A percentile compares a stretch with the other conserved stretches of the same genome.
phyloP scores from a whole-genome alignment of 2,888 invertebrate species.

The Parascotia fuliginaria region DNA sequence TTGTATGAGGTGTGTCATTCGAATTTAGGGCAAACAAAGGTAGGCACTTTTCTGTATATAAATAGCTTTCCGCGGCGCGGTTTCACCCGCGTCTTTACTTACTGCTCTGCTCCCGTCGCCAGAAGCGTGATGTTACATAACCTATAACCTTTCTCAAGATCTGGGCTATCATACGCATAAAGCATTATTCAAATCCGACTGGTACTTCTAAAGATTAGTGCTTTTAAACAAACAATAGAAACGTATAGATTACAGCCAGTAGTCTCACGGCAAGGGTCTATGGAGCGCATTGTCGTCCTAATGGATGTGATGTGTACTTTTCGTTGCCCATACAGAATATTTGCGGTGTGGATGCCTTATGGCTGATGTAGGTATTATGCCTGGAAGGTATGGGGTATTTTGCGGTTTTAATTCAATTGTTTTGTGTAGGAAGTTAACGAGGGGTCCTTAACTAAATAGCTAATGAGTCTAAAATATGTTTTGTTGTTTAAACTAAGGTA shows the following conservation, averaged over 20 bases:
- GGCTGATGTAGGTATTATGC: constrained; percentile 3
- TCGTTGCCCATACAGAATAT: constrained; percentile 18
- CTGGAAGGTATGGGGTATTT: constrained; percentile 13
- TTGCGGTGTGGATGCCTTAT: constrained; percentile 16
- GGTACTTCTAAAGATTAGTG: too few species aligned
- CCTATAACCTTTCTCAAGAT: too few species aligned
- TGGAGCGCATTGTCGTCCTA: constrained; percentile 25
- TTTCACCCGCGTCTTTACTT: too few species aligned
- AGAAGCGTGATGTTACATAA: too few species aligned
- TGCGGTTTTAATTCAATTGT: constrained; percentile 24
- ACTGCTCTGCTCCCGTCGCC: too few species aligned
- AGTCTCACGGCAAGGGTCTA: constrained; percentile 10
- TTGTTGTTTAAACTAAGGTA: background rate
- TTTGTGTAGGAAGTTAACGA: constrained; percentile 4
- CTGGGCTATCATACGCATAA: too few species aligned
- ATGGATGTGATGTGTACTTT: constrained; percentile 35
- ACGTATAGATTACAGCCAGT: constrained; percentile 50
- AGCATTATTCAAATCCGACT: too few species aligned
- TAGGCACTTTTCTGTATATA: constrained; percentile 51
- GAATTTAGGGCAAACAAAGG: constrained; percentile 53
- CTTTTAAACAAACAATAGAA: too few species aligned
- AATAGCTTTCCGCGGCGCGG: too few species aligned
- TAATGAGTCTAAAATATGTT: background rate
- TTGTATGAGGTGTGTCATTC: constrained; percentile 53
- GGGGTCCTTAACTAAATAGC: background rate